Evolutionary conservation across 2,113 vertebrate species (phyloP).

Genomic region (Tetrax tetrax): DNA sequence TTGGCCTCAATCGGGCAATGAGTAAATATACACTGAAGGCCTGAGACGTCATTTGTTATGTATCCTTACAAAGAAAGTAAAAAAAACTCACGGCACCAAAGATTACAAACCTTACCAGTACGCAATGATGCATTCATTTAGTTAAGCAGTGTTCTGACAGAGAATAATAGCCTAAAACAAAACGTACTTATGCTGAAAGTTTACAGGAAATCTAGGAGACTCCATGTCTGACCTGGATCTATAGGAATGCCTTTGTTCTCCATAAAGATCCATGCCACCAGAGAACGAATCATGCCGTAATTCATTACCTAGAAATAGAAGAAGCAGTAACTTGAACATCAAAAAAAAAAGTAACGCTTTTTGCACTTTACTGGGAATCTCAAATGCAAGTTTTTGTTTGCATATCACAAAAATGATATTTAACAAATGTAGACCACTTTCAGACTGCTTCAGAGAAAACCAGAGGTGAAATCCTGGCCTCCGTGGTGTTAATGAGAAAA

Average conservation of each 20-base stretch:
- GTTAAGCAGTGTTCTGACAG: background rate
- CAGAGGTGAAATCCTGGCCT: background rate
- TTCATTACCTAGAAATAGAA: constrained; percentile 78
- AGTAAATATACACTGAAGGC: background rate
- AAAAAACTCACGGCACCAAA: background rate
- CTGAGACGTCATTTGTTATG: background rate
- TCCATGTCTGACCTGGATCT: constrained; percentile 87
- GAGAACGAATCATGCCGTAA: constrained; percentile 81
- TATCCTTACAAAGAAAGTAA: background rate
- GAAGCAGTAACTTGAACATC: background rate
- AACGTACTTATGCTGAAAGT: constrained; percentile 80
- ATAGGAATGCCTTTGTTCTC: constrained; percentile 79
- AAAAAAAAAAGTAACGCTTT: background rate
- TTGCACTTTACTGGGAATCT: background rate
- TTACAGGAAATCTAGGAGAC: constrained; percentile 81
- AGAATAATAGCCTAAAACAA: background rate
- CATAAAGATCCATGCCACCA: constrained; percentile 81
- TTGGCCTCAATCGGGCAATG: background rate
- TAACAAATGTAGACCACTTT: background rate
- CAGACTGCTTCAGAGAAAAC: background rate
- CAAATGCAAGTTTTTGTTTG: background rate
- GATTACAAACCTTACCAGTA: background rate
- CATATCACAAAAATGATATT: background rate
- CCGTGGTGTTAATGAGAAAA: background rate
- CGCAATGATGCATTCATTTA: background rate